Conservation (phyloP, 2,797 vertebrate species). For the Micropoecilia bifurca region DNA sequence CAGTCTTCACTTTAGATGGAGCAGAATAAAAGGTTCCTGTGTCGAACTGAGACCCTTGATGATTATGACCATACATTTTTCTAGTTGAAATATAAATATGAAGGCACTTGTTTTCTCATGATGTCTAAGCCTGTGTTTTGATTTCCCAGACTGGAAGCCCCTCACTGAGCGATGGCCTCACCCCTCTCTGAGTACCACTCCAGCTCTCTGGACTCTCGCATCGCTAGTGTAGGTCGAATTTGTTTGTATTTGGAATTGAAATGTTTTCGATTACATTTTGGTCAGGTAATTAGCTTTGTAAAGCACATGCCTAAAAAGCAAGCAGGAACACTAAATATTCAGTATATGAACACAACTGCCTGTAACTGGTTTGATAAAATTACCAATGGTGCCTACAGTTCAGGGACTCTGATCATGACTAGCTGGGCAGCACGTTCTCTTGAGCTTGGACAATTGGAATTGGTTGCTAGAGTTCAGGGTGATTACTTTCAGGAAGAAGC, state of each 20-base stretch:
- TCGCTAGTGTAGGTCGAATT: constrained; percentile 74
- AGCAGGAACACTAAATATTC: not conserved
- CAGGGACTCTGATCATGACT: not conserved
- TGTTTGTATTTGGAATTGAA: not conserved
- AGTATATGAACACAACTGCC: not conserved
- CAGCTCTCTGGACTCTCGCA: constrained; percentile 73
- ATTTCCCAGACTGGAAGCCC: constrained; percentile 69
- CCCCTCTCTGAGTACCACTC: constrained; percentile 78
- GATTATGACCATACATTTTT: not conserved
- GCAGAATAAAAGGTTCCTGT: not conserved
- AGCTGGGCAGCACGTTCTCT: not conserved
- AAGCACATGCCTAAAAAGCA: not conserved
- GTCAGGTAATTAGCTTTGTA: not conserved
- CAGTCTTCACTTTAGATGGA: not conserved
- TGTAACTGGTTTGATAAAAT: not conserved
- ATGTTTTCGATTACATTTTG: not conserved
- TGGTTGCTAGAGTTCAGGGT: too few species aligned
- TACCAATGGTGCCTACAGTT: not conserved
- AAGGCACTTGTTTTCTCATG: not conserved
- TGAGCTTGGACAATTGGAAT: too few species aligned
- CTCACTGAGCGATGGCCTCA: constrained; percentile 78
- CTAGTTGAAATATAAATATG: not conserved
- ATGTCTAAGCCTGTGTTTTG: constrained; percentile 9
- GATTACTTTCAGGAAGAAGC: too few species aligned
- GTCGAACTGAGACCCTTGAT: not conserved